Conservation (phyloP, 2,797 vertebrate species). For the Discoglossus pictus region DNA sequence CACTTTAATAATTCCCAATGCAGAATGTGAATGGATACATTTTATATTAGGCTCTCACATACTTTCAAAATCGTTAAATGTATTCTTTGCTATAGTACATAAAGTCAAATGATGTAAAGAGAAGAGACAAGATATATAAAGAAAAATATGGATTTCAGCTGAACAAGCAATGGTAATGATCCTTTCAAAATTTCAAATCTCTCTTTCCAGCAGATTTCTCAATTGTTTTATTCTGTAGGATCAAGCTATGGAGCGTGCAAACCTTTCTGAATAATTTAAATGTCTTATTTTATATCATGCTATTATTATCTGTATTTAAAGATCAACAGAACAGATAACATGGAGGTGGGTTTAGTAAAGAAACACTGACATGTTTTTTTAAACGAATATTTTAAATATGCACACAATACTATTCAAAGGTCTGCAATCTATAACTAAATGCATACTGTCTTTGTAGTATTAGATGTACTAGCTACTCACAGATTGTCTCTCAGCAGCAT, state of each 20-base stretch:
- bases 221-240: constrained; percentile 1
- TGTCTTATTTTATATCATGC: not conserved
- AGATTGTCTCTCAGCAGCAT: too few relatives aligned
- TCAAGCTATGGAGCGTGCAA: not conserved
- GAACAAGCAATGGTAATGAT: not conserved
- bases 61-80: not conserved
- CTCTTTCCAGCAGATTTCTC: not conserved
- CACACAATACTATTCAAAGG: too few relatives aligned
- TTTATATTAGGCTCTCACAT: constrained; percentile 20
- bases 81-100: not conserved
- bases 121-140: constrained; percentile 1
- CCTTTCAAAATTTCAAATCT: not conserved
- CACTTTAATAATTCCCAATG: constrained; percentile 12
- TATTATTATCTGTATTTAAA: too few relatives aligned
- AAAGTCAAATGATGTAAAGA: not conserved
- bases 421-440: too few relatives aligned
- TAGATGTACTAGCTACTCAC: too few relatives aligned
- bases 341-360: too few relatives aligned
- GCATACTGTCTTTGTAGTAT: too few relatives aligned
- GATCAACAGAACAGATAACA: too few relatives aligned
- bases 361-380: too few relatives aligned
- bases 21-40: constrained; percentile 1
- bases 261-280: not conserved
- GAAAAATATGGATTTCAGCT: constrained; percentile 11
- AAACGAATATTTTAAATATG: too few relatives aligned